These are phyloP conservation scores for Capitulum mitella DNA, from an alignment of 2,888 invertebrate genomes.

Conservation along the genomic window DNA sequence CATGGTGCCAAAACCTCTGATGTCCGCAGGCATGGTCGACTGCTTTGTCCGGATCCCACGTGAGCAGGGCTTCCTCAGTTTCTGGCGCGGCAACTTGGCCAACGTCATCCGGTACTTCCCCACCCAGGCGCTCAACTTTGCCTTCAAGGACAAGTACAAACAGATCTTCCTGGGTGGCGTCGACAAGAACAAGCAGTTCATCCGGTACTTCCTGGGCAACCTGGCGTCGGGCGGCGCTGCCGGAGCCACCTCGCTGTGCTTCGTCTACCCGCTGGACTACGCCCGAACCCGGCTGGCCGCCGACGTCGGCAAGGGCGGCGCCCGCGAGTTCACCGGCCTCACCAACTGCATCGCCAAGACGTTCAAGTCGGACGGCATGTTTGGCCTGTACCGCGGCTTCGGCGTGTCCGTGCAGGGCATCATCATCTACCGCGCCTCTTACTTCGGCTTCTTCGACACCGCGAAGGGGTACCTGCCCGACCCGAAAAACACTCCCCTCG, in stretches of 20 bases:
- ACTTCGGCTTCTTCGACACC: conserved; percentile 50
- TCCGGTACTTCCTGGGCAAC: conserved; percentile 79
- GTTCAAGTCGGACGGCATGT: conserved; percentile 46
- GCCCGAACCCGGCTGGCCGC: conserved; percentile 63
- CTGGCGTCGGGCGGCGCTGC: conserved; percentile 89
- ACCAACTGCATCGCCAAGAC: conserved; percentile 47
- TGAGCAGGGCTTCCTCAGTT: conserved; percentile 74
- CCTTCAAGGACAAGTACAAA: conserved; percentile 92
- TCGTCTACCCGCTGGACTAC: conserved; percentile 92
- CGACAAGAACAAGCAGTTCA: conserved; percentile 76
- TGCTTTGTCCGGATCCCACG: conserved; percentile 74
- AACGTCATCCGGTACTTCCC: conserved; percentile 93
- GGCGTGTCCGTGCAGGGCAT: conserved; percentile 48
- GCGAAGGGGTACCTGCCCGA: conserved; percentile 71
- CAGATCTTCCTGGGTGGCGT: conserved; percentile 71
- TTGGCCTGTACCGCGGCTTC: conserved; percentile 49
- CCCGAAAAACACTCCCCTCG: conserved; percentile 83
- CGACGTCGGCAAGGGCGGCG: conserved; percentile 42
- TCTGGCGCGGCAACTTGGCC: conserved; percentile 90
- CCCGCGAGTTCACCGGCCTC: conserved; percentile 51
- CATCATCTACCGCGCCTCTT: conserved; percentile 49
- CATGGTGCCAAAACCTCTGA: too few relatives aligned
- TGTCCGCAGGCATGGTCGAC: conserved; percentile 63
- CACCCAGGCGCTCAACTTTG: conserved; percentile 88
- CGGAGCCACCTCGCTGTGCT: conserved; percentile 86